A percentile compares a stretch with the other conserved stretches of the same genome.
phyloP scores from a whole-genome alignment of 2,113 vertebrate genomes.

The Orthochromis malagaraziensis region DNA sequence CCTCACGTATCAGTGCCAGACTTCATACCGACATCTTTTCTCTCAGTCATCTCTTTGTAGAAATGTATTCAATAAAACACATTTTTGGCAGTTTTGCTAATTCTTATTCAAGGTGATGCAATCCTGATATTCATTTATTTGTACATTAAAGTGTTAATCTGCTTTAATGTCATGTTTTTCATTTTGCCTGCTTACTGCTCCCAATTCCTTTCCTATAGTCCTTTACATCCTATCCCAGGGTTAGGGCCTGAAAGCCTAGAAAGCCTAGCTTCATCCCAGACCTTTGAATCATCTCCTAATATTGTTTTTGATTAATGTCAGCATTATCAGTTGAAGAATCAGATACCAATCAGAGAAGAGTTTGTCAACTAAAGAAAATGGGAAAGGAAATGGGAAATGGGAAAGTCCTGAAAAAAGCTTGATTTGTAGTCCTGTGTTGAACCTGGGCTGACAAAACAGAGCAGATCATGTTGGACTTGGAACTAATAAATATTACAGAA shows the following conservation, averaged over 20 bases:
- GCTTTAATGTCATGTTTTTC: neutral
- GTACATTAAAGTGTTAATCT: neutral
- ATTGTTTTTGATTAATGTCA: neutral
- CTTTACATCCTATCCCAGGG: neutral
- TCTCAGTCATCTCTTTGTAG: neutral
- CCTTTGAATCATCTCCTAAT: neutral
- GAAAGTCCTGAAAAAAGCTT: neutral
- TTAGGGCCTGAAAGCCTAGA: neutral
- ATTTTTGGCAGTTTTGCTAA: neutral
- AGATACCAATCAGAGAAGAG: rapidly evolving
- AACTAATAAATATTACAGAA: neutral
- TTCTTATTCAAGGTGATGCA: neutral
- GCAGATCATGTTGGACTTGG: neutral
- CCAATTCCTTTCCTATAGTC: neutral
- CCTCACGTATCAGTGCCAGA: neutral
- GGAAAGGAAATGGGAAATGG: neutral
- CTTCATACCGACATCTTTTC: neutral
- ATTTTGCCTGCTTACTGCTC: neutral
- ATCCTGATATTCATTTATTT: neutral
- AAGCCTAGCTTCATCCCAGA: neutral
- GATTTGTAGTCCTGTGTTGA: neutral
- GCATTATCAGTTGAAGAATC: neutral
- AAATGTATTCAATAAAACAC: neutral
- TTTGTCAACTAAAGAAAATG: neutral
- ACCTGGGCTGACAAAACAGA: neutral